A percentile compares a stretch with the other conserved stretches of the same genome.
Conservation (phyloP, 2,888 invertebrate genomes). For the Neuroscelio doddi region DNA sequence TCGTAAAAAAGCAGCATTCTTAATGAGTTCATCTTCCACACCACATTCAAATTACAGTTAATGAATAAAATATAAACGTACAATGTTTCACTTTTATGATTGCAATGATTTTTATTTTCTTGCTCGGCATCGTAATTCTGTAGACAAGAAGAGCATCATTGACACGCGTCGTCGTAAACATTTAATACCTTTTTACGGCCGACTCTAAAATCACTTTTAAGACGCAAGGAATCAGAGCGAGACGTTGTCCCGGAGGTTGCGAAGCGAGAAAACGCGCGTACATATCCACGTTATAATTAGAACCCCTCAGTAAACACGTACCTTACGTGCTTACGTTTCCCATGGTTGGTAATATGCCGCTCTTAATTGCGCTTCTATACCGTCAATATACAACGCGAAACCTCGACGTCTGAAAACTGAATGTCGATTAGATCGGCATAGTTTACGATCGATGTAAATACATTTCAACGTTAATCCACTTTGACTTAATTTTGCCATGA, state of each 20-base stretch:
- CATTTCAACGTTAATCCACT: too few relatives aligned
- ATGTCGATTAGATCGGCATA: constrained; percentile 16
- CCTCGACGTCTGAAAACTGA: too few relatives aligned
- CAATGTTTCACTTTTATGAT: constrained; percentile 4
- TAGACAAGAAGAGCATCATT: neutral
- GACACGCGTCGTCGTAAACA: constrained; percentile 7
- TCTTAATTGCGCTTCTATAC: constrained; percentile 28
- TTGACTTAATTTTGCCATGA: too few relatives aligned
- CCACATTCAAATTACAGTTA: constrained; percentile 6
- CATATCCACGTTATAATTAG: constrained; percentile 36
- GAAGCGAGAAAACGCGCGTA: constrained; percentile 14
- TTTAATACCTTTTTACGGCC: constrained; percentile 1
- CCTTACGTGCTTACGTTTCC: constrained; percentile 16
- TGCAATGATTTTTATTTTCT: constrained; percentile 4
- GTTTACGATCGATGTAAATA: constrained; percentile 16
- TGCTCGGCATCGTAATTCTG: neutral
- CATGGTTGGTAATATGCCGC: constrained; percentile 18
- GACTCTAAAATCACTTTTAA: constrained; percentile 3
- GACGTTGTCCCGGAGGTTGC: constrained; percentile 18
- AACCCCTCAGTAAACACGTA: constrained; percentile 23
- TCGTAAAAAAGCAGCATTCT: neutral
- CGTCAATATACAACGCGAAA: constrained; percentile 11
- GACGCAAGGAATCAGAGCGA: constrained; percentile 24
- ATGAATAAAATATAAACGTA: neutral
- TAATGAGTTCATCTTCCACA: constrained; percentile 1